These are phyloP conservation scores for Drosophila mojavensis DNA, from an alignment of 1,140 invertebrate species.

Conservation along the genomic window DNA sequence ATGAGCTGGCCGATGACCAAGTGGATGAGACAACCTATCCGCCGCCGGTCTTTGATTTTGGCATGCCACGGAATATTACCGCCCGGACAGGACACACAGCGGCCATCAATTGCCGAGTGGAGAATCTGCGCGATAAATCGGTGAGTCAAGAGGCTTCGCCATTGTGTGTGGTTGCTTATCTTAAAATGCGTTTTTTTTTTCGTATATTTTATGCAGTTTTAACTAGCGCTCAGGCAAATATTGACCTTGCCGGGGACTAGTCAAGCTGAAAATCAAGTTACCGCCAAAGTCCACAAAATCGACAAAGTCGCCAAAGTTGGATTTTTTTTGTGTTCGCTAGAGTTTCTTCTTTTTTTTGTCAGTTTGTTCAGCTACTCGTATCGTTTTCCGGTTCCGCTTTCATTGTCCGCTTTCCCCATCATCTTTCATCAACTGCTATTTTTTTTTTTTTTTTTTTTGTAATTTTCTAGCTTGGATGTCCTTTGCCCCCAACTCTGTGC, in stretches of 20 bases:
- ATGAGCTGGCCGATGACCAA: slow-evolving; percentile 49
- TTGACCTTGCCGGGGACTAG: slow-evolving; percentile 55
- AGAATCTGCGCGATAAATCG: slow-evolving; percentile 93
- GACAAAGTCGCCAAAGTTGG: slow-evolving; percentile 22
- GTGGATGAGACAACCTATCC: slow-evolving; percentile 66
- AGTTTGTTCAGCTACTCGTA: slow-evolving; percentile 52
- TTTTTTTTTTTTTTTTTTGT: slow-evolving; percentile 7
- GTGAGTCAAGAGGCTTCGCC: slow-evolving; percentile 85
- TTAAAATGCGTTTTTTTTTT: slow-evolving; percentile 33
- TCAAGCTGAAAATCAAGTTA: slow-evolving; percentile 78
- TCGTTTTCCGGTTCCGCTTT: slow-evolving; percentile 54
- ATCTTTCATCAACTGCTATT: slow-evolving; percentile 34
- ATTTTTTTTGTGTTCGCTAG: not conserved
- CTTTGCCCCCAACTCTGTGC: slow-evolving; percentile 12
- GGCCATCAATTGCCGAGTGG: slow-evolving; percentile 92
- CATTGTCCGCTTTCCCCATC: slow-evolving; percentile 29
- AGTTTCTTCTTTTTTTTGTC: slow-evolving; percentile 5
- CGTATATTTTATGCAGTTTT: slow-evolving; percentile 65
- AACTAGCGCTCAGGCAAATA: slow-evolving; percentile 60
- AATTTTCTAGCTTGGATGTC: slow-evolving; percentile 61
- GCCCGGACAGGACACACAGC: slow-evolving; percentile 92
- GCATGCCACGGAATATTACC: slow-evolving; percentile 91
- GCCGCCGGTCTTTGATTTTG: slow-evolving; percentile 90
- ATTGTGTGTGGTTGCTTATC: slow-evolving; percentile 36
- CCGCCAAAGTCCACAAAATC: slow-evolving; percentile 42